Conservation (phyloP, 2,113 vertebrate species). For the Zapus hudsonius region DNA sequence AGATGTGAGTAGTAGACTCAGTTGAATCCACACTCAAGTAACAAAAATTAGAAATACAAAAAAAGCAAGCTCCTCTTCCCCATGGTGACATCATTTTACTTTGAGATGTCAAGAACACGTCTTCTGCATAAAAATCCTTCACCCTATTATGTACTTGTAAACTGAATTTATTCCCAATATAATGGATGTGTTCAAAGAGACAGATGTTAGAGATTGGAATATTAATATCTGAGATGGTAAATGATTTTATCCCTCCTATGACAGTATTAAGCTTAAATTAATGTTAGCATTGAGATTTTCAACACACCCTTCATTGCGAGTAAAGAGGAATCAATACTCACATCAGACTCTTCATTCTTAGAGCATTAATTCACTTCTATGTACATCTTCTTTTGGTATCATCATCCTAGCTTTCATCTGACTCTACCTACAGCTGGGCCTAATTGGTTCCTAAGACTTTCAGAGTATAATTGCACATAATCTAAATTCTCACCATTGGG, state of each 20-base stretch:
- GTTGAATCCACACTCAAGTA: not conserved
- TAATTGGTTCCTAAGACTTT: too few relatives aligned
- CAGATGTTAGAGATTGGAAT: conserved; percentile 61
- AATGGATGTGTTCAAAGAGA: conserved; percentile 58
- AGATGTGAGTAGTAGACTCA: not conserved
- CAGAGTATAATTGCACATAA: too few relatives aligned
- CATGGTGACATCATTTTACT: not conserved
- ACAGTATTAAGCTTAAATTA: conserved; percentile 59
- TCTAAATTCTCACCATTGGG: too few relatives aligned
- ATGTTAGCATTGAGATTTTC: conserved; percentile 54
- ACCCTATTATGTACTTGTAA: not conserved
- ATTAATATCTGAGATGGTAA: conserved; percentile 11
- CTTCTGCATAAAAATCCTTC: not conserved
- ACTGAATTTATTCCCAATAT: conserved; percentile 12
- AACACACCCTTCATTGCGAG: conserved; percentile 62
- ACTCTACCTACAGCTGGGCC: too few relatives aligned
- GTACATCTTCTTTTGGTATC: not conserved
- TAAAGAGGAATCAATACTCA: conserved; percentile 63
- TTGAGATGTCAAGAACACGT: not conserved
- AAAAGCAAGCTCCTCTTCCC: not conserved
- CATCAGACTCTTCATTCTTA: conserved; percentile 25
- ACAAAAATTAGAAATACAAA: not conserved
- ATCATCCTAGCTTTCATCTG: too few relatives aligned
- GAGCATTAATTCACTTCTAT: conserved; percentile 45
- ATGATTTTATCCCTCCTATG: not conserved